Evolutionary conservation across 2,113 vertebrate genomes (phyloP).

Genomic region (Anoplopoma fimbria): DNA sequence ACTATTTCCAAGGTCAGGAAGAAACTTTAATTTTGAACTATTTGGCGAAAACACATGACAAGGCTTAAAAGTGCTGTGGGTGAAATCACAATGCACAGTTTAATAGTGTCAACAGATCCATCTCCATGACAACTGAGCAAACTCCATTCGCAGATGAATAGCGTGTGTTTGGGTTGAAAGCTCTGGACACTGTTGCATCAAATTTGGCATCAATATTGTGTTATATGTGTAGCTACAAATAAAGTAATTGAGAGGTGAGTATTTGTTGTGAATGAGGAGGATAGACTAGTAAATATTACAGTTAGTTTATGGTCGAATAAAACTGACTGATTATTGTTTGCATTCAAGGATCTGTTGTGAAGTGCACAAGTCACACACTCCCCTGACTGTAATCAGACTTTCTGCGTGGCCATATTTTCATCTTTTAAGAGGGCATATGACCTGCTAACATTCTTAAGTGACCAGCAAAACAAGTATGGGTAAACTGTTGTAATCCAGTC

Average conservation of each 20-base stretch:
- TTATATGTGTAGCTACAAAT: background rate
- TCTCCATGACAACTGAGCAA: background rate
- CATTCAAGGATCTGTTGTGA: background rate
- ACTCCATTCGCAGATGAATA: background rate
- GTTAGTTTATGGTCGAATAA: no score
- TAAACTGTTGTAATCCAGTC: conserved; percentile 78
- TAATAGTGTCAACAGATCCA: background rate
- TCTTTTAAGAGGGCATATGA: conserved; percentile 79
- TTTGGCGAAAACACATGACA: background rate
- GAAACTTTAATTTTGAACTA: background rate
- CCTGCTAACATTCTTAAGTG: conserved; percentile 78
- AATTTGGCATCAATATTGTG: background rate
- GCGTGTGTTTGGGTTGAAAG: background rate
- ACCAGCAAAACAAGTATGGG: conserved; percentile 76
- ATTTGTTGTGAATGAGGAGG: background rate
- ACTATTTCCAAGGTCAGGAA: background rate
- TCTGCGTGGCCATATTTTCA: conserved; percentile 62
- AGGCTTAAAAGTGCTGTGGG: background rate
- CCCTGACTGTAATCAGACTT: conserved; percentile 43
- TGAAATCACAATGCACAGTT: background rate
- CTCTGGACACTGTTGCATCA: background rate
- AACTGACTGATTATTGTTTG: background rate
- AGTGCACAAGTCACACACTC: background rate
- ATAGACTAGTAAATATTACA: background rate
- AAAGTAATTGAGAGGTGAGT: no score